Conservation (phyloP, 2,797 vertebrate genomes). For the Allobates femoralis region DNA sequence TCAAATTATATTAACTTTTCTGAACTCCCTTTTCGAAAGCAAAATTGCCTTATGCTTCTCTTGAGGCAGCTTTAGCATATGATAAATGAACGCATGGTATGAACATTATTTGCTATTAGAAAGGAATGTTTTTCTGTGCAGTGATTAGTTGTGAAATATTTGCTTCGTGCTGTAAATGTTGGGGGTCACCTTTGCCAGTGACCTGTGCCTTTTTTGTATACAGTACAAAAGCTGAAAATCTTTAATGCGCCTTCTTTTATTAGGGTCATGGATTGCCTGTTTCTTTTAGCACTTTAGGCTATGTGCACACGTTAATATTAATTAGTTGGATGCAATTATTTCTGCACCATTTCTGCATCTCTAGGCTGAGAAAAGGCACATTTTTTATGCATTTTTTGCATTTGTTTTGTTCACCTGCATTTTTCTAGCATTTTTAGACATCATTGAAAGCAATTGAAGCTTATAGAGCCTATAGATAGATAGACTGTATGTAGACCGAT, state of each 20-base stretch:
- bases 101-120: slow-evolving; percentile 21
- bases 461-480: no score
- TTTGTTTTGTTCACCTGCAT: no score
- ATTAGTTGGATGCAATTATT: no score
- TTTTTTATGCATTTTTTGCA: no score
- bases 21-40: slow-evolving; percentile 10
- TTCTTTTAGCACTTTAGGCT: no score
- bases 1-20: slow-evolving; percentile 48
- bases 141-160: background rate
- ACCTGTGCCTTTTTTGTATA: background rate
- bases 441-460: no score
- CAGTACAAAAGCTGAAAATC: background rate
- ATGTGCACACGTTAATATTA: no score
- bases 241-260: background rate
- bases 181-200: background rate
- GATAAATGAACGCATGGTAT: slow-evolving; percentile 30
- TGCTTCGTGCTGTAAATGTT: background rate
- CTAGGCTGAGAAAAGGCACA: no score
- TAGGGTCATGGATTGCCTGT: background rate
- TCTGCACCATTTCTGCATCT: no score
- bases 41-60: slow-evolving; percentile 20
- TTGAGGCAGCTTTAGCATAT: background rate
- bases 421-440: no score
- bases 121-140: background rate
- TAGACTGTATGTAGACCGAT: no score